Evolutionary conservation across 2,888 invertebrate genomes (phyloP).

Genomic region (Ypsolopha sequella): DNA sequence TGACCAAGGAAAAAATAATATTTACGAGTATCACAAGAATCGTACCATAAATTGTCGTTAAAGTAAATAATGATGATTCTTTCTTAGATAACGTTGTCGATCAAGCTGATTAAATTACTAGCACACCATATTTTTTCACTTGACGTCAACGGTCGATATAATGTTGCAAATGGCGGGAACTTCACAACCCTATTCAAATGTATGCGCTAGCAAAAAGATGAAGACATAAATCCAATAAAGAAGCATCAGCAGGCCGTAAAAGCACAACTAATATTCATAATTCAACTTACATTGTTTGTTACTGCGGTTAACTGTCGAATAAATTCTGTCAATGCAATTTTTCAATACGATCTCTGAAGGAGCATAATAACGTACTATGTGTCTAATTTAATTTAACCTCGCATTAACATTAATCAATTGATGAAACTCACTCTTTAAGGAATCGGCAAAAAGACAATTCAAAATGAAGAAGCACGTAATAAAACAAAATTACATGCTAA

Average conservation of each 20-base stretch:
- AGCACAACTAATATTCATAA: not conserved
- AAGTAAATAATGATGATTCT: no score
- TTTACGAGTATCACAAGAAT: no score
- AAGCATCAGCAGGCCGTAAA: not conserved
- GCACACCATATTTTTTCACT: no score
- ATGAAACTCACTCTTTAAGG: not conserved
- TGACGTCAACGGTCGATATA: no score
- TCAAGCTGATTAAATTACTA: no score
- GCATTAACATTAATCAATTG: not conserved
- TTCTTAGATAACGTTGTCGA: no score
- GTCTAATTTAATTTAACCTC: constrained; percentile 1
- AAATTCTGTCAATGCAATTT: not conserved
- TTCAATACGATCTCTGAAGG: not conserved
- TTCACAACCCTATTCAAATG: not conserved
- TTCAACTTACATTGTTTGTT: not conserved
- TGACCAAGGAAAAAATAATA: no score
- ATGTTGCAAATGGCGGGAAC: not conserved
- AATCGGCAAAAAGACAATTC: constrained; percentile 1
- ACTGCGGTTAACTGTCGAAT: not conserved
- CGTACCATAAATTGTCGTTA: no score
- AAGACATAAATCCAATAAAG: not conserved
- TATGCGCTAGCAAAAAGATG: not conserved
- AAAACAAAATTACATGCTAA: constrained; percentile 3
- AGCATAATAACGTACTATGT: not conserved
- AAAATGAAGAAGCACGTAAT: not conserved